A percentile compares a stretch with the other conserved stretches of the same genome.
Evolutionary conservation across 2,888 invertebrate species (phyloP).

Genomic region (Frankliniella fusca): DNA sequence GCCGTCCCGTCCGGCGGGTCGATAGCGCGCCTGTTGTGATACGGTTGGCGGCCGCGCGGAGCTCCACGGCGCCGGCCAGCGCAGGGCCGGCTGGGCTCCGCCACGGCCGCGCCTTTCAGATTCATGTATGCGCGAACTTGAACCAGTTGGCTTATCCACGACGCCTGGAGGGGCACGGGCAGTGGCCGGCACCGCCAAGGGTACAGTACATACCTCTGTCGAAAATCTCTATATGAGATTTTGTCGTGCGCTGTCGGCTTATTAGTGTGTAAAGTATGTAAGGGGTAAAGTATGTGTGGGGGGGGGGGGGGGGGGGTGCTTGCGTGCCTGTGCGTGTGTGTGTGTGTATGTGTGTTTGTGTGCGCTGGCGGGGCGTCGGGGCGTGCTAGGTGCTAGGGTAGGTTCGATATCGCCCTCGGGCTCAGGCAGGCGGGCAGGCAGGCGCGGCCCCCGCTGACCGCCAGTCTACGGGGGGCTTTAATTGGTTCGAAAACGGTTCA

Average conservation of each 20-base stretch:
- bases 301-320: no score
- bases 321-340: no score
- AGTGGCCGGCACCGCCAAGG: not conserved
- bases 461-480: not conserved
- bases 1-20: not conserved
- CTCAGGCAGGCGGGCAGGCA: no score
- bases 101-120: not conserved
- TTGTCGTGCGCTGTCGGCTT: no score
- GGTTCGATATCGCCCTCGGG: not conserved
- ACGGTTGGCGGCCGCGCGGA: not conserved
- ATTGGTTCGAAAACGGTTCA: not conserved
- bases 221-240: no score
- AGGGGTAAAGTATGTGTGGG: no score
- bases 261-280: no score
- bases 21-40: conserved; percentile 29
- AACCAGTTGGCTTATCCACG: conserved; percentile 12
- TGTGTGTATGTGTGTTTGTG: no score
- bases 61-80: not conserved
- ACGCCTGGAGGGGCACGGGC: not conserved
- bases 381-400: no score
- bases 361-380: not conserved
- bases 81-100: not conserved
- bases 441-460: not conserved
- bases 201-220: not conserved
- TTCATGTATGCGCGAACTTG: conserved; percentile 24